phyloP scores from a whole-genome alignment of 2,113 vertebrate species.

The Salvelinus sp. region DNA sequence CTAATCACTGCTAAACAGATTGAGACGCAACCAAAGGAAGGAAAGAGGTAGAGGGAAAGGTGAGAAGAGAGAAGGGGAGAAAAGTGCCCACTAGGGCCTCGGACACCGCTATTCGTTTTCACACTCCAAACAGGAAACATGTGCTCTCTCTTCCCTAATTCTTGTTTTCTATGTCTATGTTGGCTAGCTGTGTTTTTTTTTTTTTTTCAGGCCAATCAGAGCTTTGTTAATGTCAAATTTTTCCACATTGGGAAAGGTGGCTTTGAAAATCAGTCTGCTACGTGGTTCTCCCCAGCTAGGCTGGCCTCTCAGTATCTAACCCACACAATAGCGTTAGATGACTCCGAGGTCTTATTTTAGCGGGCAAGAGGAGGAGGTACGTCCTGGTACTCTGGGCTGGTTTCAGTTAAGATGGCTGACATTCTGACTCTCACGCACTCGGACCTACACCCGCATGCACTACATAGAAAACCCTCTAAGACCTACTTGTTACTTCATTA shows the following conservation, averaged over 20 bases:
- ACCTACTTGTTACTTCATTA: background rate
- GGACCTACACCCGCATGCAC: conserved; percentile 14
- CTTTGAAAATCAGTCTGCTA: background rate
- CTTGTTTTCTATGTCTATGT: conserved; percentile 14
- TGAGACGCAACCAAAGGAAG: conserved; percentile 3
- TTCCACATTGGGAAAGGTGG: background rate
- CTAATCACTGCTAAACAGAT: conserved; percentile 18
- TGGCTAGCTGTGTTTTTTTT: conserved; percentile 2
- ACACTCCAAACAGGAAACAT: conserved; percentile 60
- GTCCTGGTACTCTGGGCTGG: conserved; percentile 27
- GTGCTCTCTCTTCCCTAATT: conserved; percentile 18
- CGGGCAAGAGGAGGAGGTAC: conserved; percentile 21
- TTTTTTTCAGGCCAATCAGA: background rate
- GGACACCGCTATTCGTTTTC: conserved; percentile 48
- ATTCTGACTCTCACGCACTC: conserved; percentile 11
- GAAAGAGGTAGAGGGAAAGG: background rate
- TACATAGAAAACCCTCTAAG: background rate
- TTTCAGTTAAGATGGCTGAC: background rate
- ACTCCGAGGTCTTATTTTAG: conserved; percentile 49
- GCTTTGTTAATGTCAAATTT: conserved; percentile 24
- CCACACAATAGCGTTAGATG: conserved; percentile 31
- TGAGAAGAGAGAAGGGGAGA: conserved; percentile 30
- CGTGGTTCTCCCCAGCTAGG: background rate
- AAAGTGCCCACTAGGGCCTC: conserved; percentile 46
- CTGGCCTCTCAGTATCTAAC: conserved; percentile 17